These are phyloP conservation scores for Chaitophorus viminalis DNA, from an alignment of 2,888 invertebrate genomes.

Conservation along the genomic window DNA sequence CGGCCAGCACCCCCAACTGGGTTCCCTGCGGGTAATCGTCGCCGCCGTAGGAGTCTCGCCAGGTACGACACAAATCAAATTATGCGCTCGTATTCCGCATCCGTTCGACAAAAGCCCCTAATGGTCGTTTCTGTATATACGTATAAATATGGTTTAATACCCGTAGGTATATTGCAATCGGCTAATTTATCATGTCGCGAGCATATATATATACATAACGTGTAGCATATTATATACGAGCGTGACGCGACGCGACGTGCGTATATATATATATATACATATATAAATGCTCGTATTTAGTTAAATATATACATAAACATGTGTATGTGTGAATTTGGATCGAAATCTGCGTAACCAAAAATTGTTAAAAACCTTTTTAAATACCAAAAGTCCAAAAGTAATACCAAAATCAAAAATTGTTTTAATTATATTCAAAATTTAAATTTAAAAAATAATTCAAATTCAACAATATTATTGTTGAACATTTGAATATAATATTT, in stretches of 20 bases:
- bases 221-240: background rate
- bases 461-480: too few relatives aligned
- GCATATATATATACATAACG: background rate
- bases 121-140: constrained; percentile 35
- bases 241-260: background rate
- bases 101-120: constrained; percentile 45
- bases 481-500: too few relatives aligned
- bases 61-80: constrained; percentile 54
- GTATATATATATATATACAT: too few relatives aligned
- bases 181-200: constrained; percentile 37
- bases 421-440: too few relatives aligned
- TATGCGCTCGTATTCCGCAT: constrained; percentile 56
- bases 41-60: constrained; percentile 53
- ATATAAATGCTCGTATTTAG: too few relatives aligned
- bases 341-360: too few relatives aligned
- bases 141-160: constrained; percentile 43
- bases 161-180: constrained; percentile 32
- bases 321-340: too few relatives aligned
- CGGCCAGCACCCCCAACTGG: constrained; percentile 57
- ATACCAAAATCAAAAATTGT: too few relatives aligned
- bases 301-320: too few relatives aligned
- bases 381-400: too few relatives aligned
- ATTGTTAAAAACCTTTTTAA: too few relatives aligned
- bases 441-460: too few relatives aligned
- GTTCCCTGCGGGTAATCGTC: constrained; percentile 57